Base-by-base conservation (phyloP, 2,888 invertebrate species). In the Smittia sp. region DNA sequence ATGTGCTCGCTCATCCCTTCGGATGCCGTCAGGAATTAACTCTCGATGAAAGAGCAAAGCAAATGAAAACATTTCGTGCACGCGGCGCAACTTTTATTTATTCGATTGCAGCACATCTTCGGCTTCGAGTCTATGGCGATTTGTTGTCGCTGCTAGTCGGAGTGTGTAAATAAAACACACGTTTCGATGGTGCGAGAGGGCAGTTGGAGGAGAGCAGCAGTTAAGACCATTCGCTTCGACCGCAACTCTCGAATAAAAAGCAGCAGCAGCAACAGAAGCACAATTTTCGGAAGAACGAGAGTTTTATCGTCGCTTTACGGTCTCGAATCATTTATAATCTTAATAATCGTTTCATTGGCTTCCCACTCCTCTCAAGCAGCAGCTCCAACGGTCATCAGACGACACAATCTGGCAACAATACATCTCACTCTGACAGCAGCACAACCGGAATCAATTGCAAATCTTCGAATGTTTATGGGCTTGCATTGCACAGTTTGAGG, bases 271-370 rank as follows among this genome's bases (percentile, higher is more conserved):
- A 58, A 20, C 58, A 22, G 20, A 18, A 58, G 58, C 58, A 18
- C 4, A 58, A 18, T 58, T 22, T 22, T 46, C 46, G 46, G 46
- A 46, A 11, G 18, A n/a, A 58, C 18, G 58, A 18, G 15, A 58
- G 18, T 58, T 58, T 58, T 58, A 58, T 58, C 22, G 18, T 58
- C 22, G 58, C 18, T 58, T n/a, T 58, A 58, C 58, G 58, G 58
- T 58, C 58, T 58, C 46, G 46, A 18, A 22, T 22, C n/a, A 58
- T 58, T 58, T 58, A 58, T 20, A 58, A 58, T 58, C 58, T 58
- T 58, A 58, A 58, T 58, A 58, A 58, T 58, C 58, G 58, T 58
- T 58, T 58, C 18, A 58, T 58, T 58, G 58, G 18, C 18, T 46
- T 11, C 15, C 58, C 15, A 18, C 18, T 20, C 58, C 58, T 58